phyloP scores from a whole-genome alignment of 1,140 invertebrate genomes.

The Lasioglossum baleicum region DNA sequence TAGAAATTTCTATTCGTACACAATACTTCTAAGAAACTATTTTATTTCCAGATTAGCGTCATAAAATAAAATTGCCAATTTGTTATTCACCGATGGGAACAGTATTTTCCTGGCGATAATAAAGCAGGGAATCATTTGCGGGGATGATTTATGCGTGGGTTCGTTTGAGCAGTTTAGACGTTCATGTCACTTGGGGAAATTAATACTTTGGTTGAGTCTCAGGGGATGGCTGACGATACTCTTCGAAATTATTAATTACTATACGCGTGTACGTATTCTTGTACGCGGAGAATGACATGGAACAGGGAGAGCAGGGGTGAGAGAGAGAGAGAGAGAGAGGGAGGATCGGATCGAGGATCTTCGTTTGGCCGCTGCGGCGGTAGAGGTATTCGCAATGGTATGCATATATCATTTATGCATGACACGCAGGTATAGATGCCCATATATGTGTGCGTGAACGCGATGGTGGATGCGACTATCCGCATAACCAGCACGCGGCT shows the following conservation, averaged over 20 bases:
- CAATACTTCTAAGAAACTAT: too few relatives aligned
- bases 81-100: too few relatives aligned
- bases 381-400: conserved; percentile 40
- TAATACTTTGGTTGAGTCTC: conserved; percentile 30
- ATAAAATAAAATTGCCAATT: neutral
- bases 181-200: conserved; percentile 26
- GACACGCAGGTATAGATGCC: conserved; percentile 16
- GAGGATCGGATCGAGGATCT: conserved; percentile 25
- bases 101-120: neutral
- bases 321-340: neutral
- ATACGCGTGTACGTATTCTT: neutral
- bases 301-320: neutral
- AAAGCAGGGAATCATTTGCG: conserved; percentile 28
- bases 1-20: too few relatives aligned
- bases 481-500: conserved; percentile 9
- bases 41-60: too few relatives aligned
- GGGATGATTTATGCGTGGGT: conserved; percentile 19
- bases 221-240: conserved; percentile 6
- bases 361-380: conserved; percentile 16
- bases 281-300: neutral
- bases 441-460: neutral
- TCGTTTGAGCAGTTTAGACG: conserved; percentile 21
- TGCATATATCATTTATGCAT: conserved; percentile 55
- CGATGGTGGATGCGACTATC: conserved; percentile 27
- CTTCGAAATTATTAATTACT: conserved; percentile 44